A percentile compares a stretch with the other conserved stretches of the same genome.
Conservation (phyloP, 2,888 invertebrate species). For the Acrocyrtus sp. region DNA sequence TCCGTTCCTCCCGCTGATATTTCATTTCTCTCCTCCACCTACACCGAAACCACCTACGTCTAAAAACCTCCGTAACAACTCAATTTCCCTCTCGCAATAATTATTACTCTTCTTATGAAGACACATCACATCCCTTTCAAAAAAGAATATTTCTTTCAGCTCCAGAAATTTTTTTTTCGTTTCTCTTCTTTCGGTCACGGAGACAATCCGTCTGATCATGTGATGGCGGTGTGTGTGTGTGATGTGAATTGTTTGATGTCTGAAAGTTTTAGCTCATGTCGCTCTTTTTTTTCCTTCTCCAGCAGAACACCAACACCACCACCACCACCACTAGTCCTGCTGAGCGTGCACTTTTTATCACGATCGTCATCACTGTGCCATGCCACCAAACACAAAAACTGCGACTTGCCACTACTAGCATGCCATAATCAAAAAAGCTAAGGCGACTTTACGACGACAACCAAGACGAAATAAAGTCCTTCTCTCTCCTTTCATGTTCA, state of each 20-base stretch:
- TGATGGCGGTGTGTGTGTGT: neutral
- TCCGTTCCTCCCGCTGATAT: constrained; percentile 21
- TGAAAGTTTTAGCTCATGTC: constrained; percentile 16
- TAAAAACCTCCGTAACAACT: constrained; percentile 32
- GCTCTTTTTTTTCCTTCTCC: constrained; percentile 5
- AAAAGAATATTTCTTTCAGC: too few species aligned
- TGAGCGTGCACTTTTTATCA: constrained; percentile 48
- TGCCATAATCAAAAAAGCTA: constrained; percentile 11
- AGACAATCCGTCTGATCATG: constrained; percentile 27
- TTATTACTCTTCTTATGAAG: constrained; percentile 15
- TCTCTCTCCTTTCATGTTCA: constrained; percentile 2
- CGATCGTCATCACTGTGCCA: constrained; percentile 19
- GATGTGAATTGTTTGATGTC: constrained; percentile 26
- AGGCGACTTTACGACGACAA: constrained; percentile 9
- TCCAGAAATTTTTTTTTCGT: constrained; percentile 16
- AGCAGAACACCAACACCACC: too few species aligned
- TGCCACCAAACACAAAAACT: neutral
- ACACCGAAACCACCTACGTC: too few species aligned
- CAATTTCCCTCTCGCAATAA: constrained; percentile 27
- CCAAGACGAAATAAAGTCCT: constrained; percentile 16
- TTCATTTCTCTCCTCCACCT: constrained; percentile 17
- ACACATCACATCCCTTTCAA: too few species aligned
- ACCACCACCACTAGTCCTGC: constrained; percentile 27
- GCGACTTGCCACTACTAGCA: too few species aligned
- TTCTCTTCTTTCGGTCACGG: neutral